Evolutionary conservation across 2,888 invertebrate species (phyloP).

Genomic region (Gymnoscelis rufifasciata): DNA sequence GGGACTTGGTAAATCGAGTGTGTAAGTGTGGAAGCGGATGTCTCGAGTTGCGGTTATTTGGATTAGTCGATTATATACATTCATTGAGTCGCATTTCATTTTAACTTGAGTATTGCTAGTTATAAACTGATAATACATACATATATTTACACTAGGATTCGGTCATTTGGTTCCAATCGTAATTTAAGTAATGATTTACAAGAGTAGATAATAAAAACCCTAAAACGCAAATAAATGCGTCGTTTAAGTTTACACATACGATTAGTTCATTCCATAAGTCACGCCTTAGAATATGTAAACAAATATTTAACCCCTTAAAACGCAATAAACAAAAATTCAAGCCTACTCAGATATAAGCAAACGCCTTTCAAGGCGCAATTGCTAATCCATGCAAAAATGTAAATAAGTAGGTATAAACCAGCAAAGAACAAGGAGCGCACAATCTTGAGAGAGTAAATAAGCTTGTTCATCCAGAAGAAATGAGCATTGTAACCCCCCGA

Average conservation of each 20-base stretch:
- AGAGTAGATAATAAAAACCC: no score
- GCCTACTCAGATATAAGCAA: not conserved
- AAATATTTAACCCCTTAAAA: no score
- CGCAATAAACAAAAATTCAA: not conserved
- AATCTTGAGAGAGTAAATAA: constrained; percentile 63
- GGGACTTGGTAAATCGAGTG: constrained; percentile 66
- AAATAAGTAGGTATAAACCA: constrained; percentile 20
- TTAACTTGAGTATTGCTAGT: no score
- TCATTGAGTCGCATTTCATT: constrained; percentile 18
- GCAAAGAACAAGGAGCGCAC: constrained; percentile 31
- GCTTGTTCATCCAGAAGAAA: constrained; percentile 75
- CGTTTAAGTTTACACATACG: no score
- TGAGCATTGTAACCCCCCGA: constrained; percentile 73
- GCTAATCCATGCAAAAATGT: constrained; percentile 14
- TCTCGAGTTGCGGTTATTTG: constrained; percentile 30
- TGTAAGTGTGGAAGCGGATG: constrained; percentile 64
- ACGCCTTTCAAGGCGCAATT: not conserved
- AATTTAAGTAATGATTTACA: no score
- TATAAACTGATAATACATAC: no score
- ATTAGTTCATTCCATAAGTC: no score
- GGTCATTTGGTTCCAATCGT: no score
- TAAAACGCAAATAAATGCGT: no score
- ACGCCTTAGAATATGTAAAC: no score
- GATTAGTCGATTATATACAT: constrained; percentile 26
- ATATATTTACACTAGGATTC: no score